These are phyloP conservation scores for Acropora tenuis DNA, from an alignment of 64 coral and sea anemone genomes.

Conservation along the genomic window DNA sequence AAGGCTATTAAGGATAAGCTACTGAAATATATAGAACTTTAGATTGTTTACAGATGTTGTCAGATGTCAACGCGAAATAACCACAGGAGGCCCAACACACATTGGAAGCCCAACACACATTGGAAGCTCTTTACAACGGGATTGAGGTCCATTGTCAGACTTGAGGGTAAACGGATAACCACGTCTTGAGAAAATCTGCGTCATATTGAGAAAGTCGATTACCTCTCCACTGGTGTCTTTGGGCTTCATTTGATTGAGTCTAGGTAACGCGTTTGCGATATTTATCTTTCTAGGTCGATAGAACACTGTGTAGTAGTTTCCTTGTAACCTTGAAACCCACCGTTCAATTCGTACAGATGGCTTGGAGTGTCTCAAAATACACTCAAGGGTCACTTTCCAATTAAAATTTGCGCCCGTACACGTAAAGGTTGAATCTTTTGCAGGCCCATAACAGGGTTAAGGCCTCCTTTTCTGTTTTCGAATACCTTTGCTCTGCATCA, in stretches of 20 bases:
- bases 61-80: no score
- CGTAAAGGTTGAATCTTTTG: neutral
- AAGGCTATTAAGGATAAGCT: no score
- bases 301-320: neutral
- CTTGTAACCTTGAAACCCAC: neutral
- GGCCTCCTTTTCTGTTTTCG: neutral
- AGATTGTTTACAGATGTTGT: no score
- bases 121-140: no score
- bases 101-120: no score
- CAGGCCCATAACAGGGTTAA: neutral
- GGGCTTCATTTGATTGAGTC: neutral
- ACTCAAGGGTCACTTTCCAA: conserved; percentile 18
- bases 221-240: neutral
- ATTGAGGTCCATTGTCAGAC: no score
- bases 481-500: neutral
- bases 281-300: conserved; percentile 27
- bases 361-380: neutral
- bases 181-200: no score
- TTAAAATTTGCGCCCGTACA: neutral
- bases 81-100: no score
- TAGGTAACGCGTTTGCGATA: conserved; percentile 20
- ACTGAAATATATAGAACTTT: no score
- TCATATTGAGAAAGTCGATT: neutral
- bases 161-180: no score
- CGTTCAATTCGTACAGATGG: neutral